A percentile compares a stretch with the other conserved stretches of the same genome.
Evolutionary conservation across 1,140 invertebrate genomes (phyloP).

Genomic region (Leptestheria dahalacensis): DNA sequence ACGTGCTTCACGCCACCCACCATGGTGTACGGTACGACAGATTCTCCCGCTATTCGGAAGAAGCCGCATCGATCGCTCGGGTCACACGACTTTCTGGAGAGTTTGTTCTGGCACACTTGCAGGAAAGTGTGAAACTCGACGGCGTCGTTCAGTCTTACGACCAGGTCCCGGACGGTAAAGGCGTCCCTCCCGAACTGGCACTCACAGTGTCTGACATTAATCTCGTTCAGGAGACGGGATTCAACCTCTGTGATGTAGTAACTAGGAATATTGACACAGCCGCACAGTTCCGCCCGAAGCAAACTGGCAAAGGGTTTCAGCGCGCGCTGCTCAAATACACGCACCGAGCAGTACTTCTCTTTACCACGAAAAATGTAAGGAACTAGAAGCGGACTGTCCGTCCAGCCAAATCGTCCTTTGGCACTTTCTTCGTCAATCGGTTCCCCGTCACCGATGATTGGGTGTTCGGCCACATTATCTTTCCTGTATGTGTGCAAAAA

Average conservation of each 20-base stretch:
- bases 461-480: background rate
- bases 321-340: conserved; percentile 63
- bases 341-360: conserved; percentile 76
- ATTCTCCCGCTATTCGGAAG: conserved; percentile 83
- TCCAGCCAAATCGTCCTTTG: conserved; percentile 79
- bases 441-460: conserved; percentile 21
- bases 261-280: conserved; percentile 75
- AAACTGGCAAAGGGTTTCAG: conserved; percentile 50
- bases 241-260: conserved; percentile 86
- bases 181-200: conserved; percentile 70
- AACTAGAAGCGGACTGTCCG: conserved; percentile 38
- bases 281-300: conserved; percentile 66
- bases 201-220: conserved; percentile 83
- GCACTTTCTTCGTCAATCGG: conserved; percentile 49
- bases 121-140: conserved; percentile 79
- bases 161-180: conserved; percentile 79
- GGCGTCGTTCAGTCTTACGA: conserved; percentile 71
- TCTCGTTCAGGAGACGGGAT: conserved; percentile 77
- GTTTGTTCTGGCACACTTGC: conserved; percentile 70
- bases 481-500: conserved; percentile 18
- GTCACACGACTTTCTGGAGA: conserved; percentile 36
- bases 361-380: conserved; percentile 69
- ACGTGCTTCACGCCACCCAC: conserved; percentile 71
- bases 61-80: conserved; percentile 74
- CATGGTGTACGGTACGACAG: conserved; percentile 81